Evolutionary conservation across 2,888 invertebrate species (phyloP), one percentile per base, ranked within the genome.

Genomic region (Nudaria mundana): DNA sequence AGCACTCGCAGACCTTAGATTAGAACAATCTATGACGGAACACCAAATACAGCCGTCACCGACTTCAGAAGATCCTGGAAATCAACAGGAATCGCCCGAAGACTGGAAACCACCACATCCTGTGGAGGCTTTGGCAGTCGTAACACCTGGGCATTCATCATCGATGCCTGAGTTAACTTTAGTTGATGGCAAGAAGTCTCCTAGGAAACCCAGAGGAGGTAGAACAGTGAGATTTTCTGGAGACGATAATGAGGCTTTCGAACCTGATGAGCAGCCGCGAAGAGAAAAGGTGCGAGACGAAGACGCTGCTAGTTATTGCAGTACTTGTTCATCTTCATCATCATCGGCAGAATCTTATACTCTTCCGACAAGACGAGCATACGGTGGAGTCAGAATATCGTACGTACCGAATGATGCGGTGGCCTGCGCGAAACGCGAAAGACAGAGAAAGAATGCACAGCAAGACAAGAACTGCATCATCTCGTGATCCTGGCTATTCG

Each of bases 381-480:
- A 96, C 72, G 95, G 95, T 38, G 97, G 97, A 25, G 96, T 97
- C 8, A 87, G 97, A 56, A 96, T 97, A 63, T 96, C 97, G 6
- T 98, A 97, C 82, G 97, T 97, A 52, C 97, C 97, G 57, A 97
- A 97, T 78, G 97, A 97, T 81, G 95, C 96, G 3, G 90, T 97
- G 32, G 96, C 96, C 40, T 94, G 94, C 69, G 95, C 95, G 32
- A 91, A 93, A 59, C 90, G 94, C 46, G 91, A 94, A 37, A 90
- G 93, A 55, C 89, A 76, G 69, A 66, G 83, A 18, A 76, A 91
- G 91, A 71, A 91, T 90, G 76, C 84, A 42, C 93, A 92, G 66
- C 93, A 93, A 65, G 92, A 93, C 68, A 96, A 96, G 71, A 96
- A 95, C 81, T 96, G 96, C 81, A 93, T 95, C 62, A 93, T 96